Conservation (phyloP, 1,140 invertebrate genomes). For the Matsumurasca onukii region DNA sequence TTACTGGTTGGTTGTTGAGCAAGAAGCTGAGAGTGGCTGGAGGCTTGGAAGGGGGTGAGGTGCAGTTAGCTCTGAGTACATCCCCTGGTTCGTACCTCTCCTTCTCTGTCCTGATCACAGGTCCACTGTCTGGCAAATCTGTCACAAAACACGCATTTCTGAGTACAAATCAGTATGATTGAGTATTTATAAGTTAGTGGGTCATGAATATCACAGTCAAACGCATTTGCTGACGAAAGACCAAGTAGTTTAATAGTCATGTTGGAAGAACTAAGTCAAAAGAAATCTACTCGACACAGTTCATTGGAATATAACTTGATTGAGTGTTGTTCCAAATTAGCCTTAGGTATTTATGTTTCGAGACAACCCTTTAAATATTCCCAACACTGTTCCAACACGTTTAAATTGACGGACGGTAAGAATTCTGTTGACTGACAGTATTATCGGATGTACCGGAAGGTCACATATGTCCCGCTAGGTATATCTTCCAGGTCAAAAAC, state of each 20-base stretch:
- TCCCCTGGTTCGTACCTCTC: slow-evolving; percentile 76
- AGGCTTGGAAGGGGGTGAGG: slow-evolving; percentile 59
- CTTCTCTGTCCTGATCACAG: slow-evolving; percentile 49
- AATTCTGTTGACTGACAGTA: no score
- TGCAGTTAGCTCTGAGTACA: slow-evolving; percentile 71
- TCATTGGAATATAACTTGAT: not conserved
- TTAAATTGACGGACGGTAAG: no score
- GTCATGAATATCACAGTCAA: not conserved
- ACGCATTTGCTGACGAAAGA: not conserved
- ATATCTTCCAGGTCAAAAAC: no score
- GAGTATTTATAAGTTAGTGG: not conserved
- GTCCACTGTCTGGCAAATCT: slow-evolving; percentile 49
- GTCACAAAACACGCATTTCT: slow-evolving; percentile 43
- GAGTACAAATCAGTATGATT: slow-evolving; percentile 9
- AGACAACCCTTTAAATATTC: no score
- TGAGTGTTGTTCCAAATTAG: not conserved
- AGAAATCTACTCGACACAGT: not conserved
- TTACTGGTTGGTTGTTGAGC: slow-evolving; percentile 46
- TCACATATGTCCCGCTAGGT: no score
- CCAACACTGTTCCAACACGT: no score
- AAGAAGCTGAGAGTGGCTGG: slow-evolving; percentile 49
- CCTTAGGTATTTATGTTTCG: no score
- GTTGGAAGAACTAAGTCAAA: no score
- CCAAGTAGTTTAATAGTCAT: not conserved
- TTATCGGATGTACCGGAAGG: no score